Percentiles rank a stretch among this genome's conserved stretches.
Evolutionary conservation across 2,113 vertebrate species (phyloP).

Genomic region (Oostethus manadensis): DNA sequence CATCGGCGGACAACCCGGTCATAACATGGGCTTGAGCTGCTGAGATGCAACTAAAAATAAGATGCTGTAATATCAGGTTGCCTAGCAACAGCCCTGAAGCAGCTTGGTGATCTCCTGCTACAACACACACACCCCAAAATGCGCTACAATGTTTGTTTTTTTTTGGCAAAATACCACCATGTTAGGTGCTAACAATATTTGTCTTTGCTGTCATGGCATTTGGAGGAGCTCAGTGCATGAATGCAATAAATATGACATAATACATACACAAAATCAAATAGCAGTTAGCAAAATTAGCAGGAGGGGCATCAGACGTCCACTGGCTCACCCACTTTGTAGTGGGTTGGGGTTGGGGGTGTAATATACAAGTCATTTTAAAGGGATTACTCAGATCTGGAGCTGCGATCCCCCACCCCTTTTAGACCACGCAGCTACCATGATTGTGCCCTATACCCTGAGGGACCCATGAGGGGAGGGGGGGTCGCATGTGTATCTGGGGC

Average conservation of each 20-base stretch:
- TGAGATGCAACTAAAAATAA: conserved; percentile 10
- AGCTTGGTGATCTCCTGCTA: background rate
- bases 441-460: conserved; percentile 19
- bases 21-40: background rate
- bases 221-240: too few species aligned
- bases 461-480: conserved; percentile 4
- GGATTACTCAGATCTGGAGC: conserved; percentile 26
- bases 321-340: too few species aligned
- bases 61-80: conserved; percentile 5
- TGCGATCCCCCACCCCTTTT: background rate
- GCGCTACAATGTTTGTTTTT: too few species aligned
- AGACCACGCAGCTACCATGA: conserved; percentile 1
- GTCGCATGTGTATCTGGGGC: conserved; percentile 31
- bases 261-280: too few species aligned
- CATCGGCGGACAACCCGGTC: background rate
- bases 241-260: too few species aligned
- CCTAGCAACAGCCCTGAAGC: conserved; percentile 5
- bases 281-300: too few species aligned
- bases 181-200: too few species aligned
- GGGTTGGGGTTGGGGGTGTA: background rate
- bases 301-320: too few species aligned
- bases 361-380: conserved; percentile 47
- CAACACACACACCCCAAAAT: background rate
- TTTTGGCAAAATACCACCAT: too few species aligned
- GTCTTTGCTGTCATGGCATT: too few species aligned